These are phyloP conservation scores for Eurystomus glaucurus DNA, from an alignment of 2,797 vertebrate genomes.

Conservation along the genomic window DNA sequence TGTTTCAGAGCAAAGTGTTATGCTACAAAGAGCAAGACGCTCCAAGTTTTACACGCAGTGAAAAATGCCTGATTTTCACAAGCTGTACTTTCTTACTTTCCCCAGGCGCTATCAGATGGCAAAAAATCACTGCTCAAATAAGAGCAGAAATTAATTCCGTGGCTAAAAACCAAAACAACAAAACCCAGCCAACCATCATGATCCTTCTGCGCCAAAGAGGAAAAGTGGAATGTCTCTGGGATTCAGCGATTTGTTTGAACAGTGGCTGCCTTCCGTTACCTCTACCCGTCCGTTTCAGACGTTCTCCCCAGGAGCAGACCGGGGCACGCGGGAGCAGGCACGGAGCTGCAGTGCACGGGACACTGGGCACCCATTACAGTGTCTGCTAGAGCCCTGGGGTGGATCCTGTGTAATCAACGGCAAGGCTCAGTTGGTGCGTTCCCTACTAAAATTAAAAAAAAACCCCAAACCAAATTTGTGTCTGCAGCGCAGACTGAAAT, in stretches of 20 bases:
- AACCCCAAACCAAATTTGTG: background rate
- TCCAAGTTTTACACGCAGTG: background rate
- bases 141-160: slow-evolving; percentile 11
- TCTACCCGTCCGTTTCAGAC: background rate
- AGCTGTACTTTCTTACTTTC: background rate
- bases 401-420: background rate
- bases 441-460: background rate
- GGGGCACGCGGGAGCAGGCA: background rate
- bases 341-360: background rate
- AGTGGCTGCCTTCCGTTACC: background rate
- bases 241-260: background rate
- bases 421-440: background rate
- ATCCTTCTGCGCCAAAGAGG: background rate
- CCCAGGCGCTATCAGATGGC: background rate
- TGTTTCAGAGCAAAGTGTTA: background rate
- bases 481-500: background rate
- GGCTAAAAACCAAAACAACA: slow-evolving; percentile 9
- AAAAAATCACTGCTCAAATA: slow-evolving; percentile 33
- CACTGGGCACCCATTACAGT: background rate
- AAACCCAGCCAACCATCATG: background rate
- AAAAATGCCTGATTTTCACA: background rate
- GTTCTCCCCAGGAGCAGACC: background rate
- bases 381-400: background rate
- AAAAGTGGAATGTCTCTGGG: background rate
- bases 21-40: background rate